These are phyloP conservation scores for honey bee (Apis mellifera) DNA, from an alignment of 1,140 invertebrate genomes.

Conservation along the genomic window Amel_HAv3.1 CM009931.2:4954001-4954500, in stretches of 20 bases:
- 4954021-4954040: constrained; percentile 52
- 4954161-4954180: background rate
- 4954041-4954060: constrained; percentile 38
- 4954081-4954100: constrained; percentile 43
- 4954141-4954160: constrained; percentile 23
- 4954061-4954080: constrained; percentile 44
- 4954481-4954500: too few species aligned
- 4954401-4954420: too few species aligned
- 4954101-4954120: constrained; percentile 52
- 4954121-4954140: constrained; percentile 37
- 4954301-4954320: too few species aligned
- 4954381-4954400: too few species aligned
- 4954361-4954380: too few species aligned
- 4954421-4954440: too few species aligned
- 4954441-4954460: too few species aligned
- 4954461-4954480: too few species aligned
- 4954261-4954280: background rate
- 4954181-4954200: background rate
- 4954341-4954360: too few species aligned
- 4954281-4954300: too few species aligned
- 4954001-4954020: constrained; percentile 60
- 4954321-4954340: too few species aligned
- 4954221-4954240: background rate
- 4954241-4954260: background rate
- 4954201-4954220: background rate